Base-by-base conservation (phyloP, 1,140 invertebrate species). In the Spodoptera litura region DNA sequence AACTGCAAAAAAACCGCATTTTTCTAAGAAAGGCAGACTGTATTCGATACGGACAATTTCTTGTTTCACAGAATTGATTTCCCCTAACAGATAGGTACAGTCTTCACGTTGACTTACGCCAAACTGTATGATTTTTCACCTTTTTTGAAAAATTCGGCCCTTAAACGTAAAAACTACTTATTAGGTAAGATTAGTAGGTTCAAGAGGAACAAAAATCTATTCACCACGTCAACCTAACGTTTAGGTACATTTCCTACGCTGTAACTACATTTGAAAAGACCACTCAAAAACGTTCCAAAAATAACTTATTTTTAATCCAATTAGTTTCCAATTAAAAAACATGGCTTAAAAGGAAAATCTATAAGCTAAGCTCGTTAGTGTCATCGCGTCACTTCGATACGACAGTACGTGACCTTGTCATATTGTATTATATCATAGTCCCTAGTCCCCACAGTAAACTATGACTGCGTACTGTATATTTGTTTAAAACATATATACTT, bases 321-420 rank as follows among this genome's bases (percentile, higher is more conserved):
- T 64, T 64, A 64, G n/a, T 44, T 44, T 64, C 20, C 61, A 64
- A 64, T 64, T 49, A 44, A 64, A 64, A 52, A 27, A 11, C 20
- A 68, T 27, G 64, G n/a, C 64, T 25, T 55, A 8, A 71, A 71
- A 70, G 25, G 27, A 70, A 70, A 55, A 66, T 66, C 15, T 66
- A 66, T 68, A 53, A 52, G 15, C 25, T 27, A 52, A 52, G 49
- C 62, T 49, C 44, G 53, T 52, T 51, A 52, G 20, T n/a, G 31
- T 62, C 11, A 49, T 31, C 49, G 27, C 64, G 49, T 52, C 49
- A 68, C 49, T 53, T 68, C 49, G 52, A 64, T 9, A 53, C 27
- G 5, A 75, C 27, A 62, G 73, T 61, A 12, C 44, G 53, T 49
- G 58, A 64, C 73, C 73, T 75, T 75, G 73, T 31, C 31, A 31